Evolutionary conservation across 2,888 invertebrate genomes (phyloP), one percentile per base, ranked within the genome.

Genomic region (Chalcis sispes): DNA sequence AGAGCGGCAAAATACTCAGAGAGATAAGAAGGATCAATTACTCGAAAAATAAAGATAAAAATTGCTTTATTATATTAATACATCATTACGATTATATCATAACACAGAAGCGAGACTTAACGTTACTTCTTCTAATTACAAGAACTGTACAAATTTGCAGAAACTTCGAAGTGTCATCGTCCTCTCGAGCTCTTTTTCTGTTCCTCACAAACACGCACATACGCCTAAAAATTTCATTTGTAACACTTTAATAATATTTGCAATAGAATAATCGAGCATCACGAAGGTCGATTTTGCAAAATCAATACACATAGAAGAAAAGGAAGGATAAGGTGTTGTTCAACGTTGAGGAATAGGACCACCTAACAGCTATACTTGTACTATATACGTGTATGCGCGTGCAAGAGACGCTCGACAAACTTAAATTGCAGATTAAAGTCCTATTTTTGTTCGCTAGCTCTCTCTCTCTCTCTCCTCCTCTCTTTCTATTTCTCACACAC

Each of bases 401-500:
- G 56, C 52, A 27, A 64, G 73, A 72, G 72, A 40, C 66, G 61
- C 69, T 79, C 77, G 71, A 64, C 56, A 27, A 81, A 80, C 78
- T 82, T 81, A 80, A 81, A 80, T 81, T 81, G 79, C 80, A 79
- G 76, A 80, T 81, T 80, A 79, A 79, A 77, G 74, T 79, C 67
- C 61, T 79, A 77, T 77, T 58, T 76, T 56, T 70, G 59, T 71
- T 79, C 72, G 77, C 75, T 25, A 50, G 56, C 29, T 54, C 25
- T 62, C 62, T 23, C 32, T 10, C 69, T 36, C 46, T 72, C 23
- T 42, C 25, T 58, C 46, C 1, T 5, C 1, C 15, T 29, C 40
- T 13, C 40, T 8, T 32, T 50, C 50, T 20, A 46, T 27, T 5
- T 32, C 32, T 25, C 27, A n/a, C n/a, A n/a, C n/a, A n/a, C n/a